These are phyloP conservation scores for Pomatostomus ruficeps DNA, from an alignment of 2,113 vertebrate genomes.

Conservation along the genomic window DNA sequence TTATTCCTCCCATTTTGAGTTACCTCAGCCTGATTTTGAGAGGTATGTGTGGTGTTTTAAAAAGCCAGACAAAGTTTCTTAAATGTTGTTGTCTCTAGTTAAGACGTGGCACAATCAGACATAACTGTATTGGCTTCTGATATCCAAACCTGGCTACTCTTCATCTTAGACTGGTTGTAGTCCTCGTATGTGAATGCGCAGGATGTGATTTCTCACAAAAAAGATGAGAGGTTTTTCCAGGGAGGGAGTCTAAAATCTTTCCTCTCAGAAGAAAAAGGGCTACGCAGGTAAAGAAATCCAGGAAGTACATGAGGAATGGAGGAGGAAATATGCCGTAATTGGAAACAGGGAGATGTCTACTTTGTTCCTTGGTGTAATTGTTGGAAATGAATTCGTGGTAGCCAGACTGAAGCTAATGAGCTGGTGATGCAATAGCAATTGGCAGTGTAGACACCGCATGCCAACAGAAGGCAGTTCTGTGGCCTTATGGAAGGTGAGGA, in stretches of 20 bases:
- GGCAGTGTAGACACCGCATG: background rate
- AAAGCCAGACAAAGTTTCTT: background rate
- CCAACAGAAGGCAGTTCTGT: background rate
- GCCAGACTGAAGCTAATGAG: background rate
- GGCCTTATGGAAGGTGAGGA: background rate
- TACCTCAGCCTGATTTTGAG: background rate
- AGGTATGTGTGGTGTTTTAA: background rate
- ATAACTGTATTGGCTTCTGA: background rate
- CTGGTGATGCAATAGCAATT: background rate
- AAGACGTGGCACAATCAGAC: background rate
- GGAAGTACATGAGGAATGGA: background rate
- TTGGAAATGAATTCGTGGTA: background rate
- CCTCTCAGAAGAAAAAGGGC: background rate
- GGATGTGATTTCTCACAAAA: background rate
- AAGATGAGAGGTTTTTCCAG: accelerated
- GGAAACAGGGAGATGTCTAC: background rate
- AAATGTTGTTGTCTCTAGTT: background rate
- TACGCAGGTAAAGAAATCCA: background rate
- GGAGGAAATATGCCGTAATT: background rate
- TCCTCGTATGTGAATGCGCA: background rate
- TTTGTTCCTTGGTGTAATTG: background rate
- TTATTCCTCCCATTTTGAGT: background rate
- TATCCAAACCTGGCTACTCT: background rate
- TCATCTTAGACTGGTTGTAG: background rate
- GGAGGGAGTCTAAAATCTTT: background rate